A percentile compares a stretch with the other conserved stretches of the same genome.
Evolutionary conservation across 2,113 vertebrate genomes (phyloP).

Genomic region (crab-eating macaque (Macaca fascicularis)): T2T-MFA8v1.1 NC_088378.1:129271001-129271500

Average conservation of each 20-base stretch:
- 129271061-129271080: constrained; percentile 37
- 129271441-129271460: not conserved
- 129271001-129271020: not conserved
- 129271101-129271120: not conserved
- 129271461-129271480: not conserved
- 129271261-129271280: not conserved
- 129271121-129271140: not conserved
- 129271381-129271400: not conserved
- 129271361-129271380: not conserved
- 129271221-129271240: too few relatives aligned
- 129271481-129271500: not conserved
- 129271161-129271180: not conserved
- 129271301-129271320: not conserved
- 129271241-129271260: not conserved
- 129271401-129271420: not conserved
- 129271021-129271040: not conserved
- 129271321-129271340: not conserved
- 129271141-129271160: not conserved
- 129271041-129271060: constrained; percentile 25
- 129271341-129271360: not conserved
- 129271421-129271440: not conserved
- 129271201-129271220: not conserved
- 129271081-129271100: not conserved
- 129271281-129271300: not conserved
- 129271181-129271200: not conserved